phyloP scores from a whole-genome alignment of 92 coral and sea anemone genomes.

The Porites evermanni region DNA sequence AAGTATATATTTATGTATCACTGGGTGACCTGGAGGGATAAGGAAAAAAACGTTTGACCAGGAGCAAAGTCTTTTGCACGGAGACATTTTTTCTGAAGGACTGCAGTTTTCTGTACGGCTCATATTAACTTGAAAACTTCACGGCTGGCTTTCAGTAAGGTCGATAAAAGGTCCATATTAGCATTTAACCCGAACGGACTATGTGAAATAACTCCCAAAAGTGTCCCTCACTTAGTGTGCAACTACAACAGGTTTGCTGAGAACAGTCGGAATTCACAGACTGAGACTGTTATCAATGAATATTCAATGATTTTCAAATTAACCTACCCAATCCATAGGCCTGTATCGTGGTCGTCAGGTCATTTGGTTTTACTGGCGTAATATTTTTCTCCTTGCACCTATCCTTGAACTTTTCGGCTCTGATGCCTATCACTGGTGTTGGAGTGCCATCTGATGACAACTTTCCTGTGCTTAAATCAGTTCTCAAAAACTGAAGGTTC shows the following conservation, averaged over 20 bases:
- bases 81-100: too few species aligned
- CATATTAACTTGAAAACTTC: too few species aligned
- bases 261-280: not conserved
- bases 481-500: slow-evolving; percentile 30
- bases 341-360: not conserved
- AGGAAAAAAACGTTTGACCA: too few species aligned
- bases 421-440: slow-evolving; percentile 23
- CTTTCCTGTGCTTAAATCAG: slow-evolving; percentile 19
- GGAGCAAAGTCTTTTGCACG: too few species aligned
- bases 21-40: too few species aligned
- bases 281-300: not conserved
- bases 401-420: slow-evolving; percentile 1
- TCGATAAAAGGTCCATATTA: too few species aligned
- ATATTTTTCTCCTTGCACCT: not conserved
- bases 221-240: not conserved
- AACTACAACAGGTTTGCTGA: not conserved
- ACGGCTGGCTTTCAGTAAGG: too few species aligned
- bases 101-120: too few species aligned
- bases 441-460: slow-evolving; percentile 1
- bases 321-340: not conserved
- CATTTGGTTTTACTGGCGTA: not conserved
- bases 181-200: too few species aligned
- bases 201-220: not conserved
- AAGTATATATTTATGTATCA: too few species aligned
- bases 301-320: not conserved